Evolutionary conservation across 1,140 invertebrate species (phyloP).

Genomic region (Globodera rostochiensis): DNA sequence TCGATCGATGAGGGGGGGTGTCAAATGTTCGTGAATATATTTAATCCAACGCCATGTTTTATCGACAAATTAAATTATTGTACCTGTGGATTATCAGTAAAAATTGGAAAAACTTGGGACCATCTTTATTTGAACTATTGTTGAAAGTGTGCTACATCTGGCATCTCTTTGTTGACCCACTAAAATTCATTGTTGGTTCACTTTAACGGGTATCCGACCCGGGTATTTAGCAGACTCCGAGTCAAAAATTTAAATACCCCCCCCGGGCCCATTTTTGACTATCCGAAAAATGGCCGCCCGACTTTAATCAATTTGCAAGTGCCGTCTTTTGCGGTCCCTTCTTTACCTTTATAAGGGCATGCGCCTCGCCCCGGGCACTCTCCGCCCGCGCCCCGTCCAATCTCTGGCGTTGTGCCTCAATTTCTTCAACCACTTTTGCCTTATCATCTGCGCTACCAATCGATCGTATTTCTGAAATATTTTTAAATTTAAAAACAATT

Average conservation of each 20-base stretch:
- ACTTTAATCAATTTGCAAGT: no score
- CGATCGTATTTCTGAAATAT: constrained; percentile 10
- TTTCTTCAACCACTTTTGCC: background rate
- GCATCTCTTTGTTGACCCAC: constrained; percentile 25
- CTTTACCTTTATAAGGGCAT: background rate
- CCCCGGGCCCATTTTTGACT: background rate
- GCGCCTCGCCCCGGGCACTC: constrained; percentile 4
- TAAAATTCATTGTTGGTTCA: background rate
- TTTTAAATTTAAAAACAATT: background rate
- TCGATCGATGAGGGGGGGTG: no score
- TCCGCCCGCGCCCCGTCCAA: background rate
- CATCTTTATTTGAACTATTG: background rate
- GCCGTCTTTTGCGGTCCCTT: background rate
- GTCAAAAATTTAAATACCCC: background rate
- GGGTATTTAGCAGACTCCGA: no score
- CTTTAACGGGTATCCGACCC: background rate
- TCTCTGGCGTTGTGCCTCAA: constrained; percentile 7
- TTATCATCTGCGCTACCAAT: constrained; percentile 16
- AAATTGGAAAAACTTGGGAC: no score
- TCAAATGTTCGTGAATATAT: no score
- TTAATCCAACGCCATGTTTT: no score
- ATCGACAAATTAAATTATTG: no score
- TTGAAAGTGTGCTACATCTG: background rate
- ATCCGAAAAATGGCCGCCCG: no score
- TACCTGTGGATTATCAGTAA: no score